Evolutionary conservation across 2,797 vertebrate genomes (phyloP), one percentile per base, ranked within the genome.

Genomic region (Poecilia wingei): DNA sequence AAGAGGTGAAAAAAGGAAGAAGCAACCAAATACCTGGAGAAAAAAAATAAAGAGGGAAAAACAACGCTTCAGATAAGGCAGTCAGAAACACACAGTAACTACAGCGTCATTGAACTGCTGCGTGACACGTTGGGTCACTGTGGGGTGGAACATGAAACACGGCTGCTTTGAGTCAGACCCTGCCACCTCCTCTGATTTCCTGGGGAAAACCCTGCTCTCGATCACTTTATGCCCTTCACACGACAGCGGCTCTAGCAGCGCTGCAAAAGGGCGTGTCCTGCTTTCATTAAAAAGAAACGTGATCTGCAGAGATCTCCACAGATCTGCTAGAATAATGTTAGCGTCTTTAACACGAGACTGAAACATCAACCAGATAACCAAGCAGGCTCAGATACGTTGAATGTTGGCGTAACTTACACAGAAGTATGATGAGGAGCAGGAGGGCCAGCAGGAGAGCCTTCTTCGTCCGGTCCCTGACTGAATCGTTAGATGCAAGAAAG

Each of bases 11-110:
- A 64, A 88, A 64, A 73, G 85, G 91, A 16, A 82, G 72, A 75
- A 93, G 82, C 81, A 89, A 79, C 91, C 93, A 93, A 77, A 92
- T 2, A 84, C 89, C 93, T 94, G 87, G 66, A 83, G 75, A 18
- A 33, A 16, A 16, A 55, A 46, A 78, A 86, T 72, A 87, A 82
- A 49, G 46, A 46, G 55, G 55, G 10, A 53, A 25, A 53, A 25
- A 75, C 2, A 45, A 20, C 3, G 55, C 13, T 9, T 77, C 66
- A 36, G 51, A 25, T 75, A 31, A 61, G 39, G 22, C 45, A 49
- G 68, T 51, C n/a, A 22, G 2, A 70, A 61, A 47, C 46, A 57
- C 68, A 53, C 10, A 73, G 51, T 25, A 69, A 79, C 74, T 57
- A 77, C 25, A 25, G 8, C 49, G 13, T 51, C 33, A 33, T 59